A percentile compares a stretch with the other conserved stretches of the same genome.
These are phyloP conservation scores for Pterois miles DNA, from an alignment of 2,797 vertebrate genomes.

Conservation along the genomic window DNA sequence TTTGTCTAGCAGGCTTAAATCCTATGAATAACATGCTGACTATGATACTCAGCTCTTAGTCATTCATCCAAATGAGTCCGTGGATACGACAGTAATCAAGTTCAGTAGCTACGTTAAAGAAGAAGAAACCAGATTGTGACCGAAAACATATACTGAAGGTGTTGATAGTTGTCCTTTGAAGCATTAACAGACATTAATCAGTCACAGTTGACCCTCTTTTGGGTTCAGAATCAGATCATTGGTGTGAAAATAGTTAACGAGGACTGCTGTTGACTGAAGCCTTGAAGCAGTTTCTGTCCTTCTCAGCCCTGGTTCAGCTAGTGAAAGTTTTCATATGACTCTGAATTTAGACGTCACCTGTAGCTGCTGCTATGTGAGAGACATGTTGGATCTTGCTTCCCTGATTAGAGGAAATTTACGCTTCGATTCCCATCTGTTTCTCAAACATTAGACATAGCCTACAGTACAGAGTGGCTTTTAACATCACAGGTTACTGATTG, in stretches of 20 bases:
- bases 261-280: background rate
- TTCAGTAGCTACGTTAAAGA: background rate
- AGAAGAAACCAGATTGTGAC: background rate
- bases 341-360: background rate
- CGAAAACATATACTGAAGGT: background rate
- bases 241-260: background rate
- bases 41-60: background rate
- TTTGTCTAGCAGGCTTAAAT: background rate
- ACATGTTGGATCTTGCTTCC: slow-evolving; percentile 18
- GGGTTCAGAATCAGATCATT: background rate
- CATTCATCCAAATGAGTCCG: background rate
- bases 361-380: background rate
- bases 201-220: background rate
- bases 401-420: background rate
- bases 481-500: background rate
- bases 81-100: background rate
- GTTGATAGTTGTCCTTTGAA: background rate
- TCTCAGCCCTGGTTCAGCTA: background rate
- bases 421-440: background rate
- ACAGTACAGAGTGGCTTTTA: background rate
- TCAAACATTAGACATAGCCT: background rate
- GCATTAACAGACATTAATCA: slow-evolving; percentile 2
- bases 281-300: background rate
- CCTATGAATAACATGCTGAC: background rate
- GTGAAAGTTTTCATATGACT: background rate